Base-by-base conservation (phyloP, 1,140 invertebrate genomes). In the Hypsibius dujardini region DNA sequence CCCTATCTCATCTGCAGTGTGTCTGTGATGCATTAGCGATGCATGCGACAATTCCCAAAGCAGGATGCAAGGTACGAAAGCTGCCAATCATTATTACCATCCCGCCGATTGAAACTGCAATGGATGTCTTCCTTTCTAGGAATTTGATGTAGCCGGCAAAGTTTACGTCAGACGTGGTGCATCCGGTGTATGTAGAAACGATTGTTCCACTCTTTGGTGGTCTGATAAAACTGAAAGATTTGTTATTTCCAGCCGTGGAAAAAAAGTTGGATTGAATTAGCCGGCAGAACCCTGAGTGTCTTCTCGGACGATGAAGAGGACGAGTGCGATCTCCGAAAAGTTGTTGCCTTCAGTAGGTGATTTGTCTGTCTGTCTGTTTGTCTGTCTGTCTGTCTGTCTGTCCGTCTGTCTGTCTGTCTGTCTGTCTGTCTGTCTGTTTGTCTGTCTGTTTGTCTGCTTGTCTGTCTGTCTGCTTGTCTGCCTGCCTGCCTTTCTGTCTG, bases 261-360 rank as follows among this genome's bases (percentile, higher is more conserved):
- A 46, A 84, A 86, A 59, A 86, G 87, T 1, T 92, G 89, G 89
- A 70, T 91, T 42, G 81, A 90, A 74, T 77, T 91, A 1, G 83
- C 84, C 69, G 84, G 87, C 71, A 82, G 88, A 67, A 83, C 82
- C 7, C 79, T 92, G n/a, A 80, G 85, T 72, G 89, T 87, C 76
- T 84, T 83, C 70, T 75, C 82, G 2, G 82, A 82, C 15, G 76
- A 79, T 14, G 75, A 76, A 46, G 79, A 81, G 75, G 82, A 83
- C 47, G 81, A 87, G 71, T 71, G 77, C 71, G 89, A 92, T 80
- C 80, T 91, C 42, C 80, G 89, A 59, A 91, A 91, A 83, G 88
- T 88, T 47, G 73, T 73, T n/a, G 2, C 83, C 86, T 76, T 88
- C 84, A 76, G 86, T 90, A 73, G 84, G 88, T 87, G 77, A 84